Evolutionary conservation across 1,140 invertebrate genomes (phyloP), one percentile per base, ranked within the genome.

Genomic region (Papilio aristodemus): DNA sequence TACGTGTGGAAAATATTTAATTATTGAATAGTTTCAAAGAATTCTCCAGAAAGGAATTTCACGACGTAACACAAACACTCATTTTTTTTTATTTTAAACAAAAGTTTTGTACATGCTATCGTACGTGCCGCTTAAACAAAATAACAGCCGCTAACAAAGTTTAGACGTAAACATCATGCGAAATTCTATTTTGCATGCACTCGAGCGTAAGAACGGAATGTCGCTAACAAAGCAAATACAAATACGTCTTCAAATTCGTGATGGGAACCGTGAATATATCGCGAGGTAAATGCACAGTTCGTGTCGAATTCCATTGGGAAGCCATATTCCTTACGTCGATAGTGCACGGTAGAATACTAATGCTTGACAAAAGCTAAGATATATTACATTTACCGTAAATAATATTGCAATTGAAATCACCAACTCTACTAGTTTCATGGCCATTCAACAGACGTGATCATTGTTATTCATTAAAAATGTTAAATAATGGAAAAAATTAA

Each of bases 271-370:
- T 62, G 62, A 69, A 71, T 64, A 71, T 72, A 68, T 68, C 39
- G 62, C 25, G 41, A 67, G 38, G 67, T 19, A 71, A 70, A 78
- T 78, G 76, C 71, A 76, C 43, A 43, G 58, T 74, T 72, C 71
- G 66, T 77, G 72, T 78, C 63, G 63, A 54, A 69, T 71, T 70
- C 68, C 39, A 38, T 19, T 36, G 74, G 64, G 73, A 37, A 6
- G 46, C 46, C 46, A 36, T 57, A 58, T 63, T 67, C 50, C 19
- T 9, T 37, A 46, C 19, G 4, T 71, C 54, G 17, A 68, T 41
- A 69, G 17, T 59, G 57, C 54, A 60, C 62, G 19, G 59, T 54
- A 60, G 59, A 64, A 39, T 36, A 19, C 32, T 39, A 27, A 60
- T 62, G 25, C 25, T 32, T 58, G 5, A 9, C 43, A 22, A 19